These are phyloP conservation scores for Cantharis nigra DNA, from an alignment of 2,888 invertebrate species.

Conservation along the genomic window DNA sequence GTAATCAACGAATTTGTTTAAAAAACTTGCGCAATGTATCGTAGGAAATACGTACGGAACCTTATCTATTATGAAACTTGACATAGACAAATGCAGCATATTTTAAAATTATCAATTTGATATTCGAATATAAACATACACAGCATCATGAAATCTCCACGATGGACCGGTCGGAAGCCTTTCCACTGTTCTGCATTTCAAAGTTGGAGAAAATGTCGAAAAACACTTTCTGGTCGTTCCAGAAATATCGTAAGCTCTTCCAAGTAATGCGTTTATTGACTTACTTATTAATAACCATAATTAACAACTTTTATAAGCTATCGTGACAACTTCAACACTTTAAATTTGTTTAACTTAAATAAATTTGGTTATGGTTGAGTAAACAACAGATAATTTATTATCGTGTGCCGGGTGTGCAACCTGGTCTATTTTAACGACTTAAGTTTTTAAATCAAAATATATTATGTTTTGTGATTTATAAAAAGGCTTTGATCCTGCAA, in stretches of 20 bases:
- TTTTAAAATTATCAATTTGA: slow-evolving; percentile 2
- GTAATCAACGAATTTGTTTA: not conserved
- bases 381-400: not conserved
- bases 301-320: slow-evolving; percentile 32
- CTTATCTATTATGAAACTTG: slow-evolving; percentile 14
- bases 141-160: not conserved
- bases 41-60: not conserved
- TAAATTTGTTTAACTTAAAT: not conserved
- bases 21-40: not conserved
- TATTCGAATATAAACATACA: not conserved
- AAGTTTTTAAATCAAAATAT: not conserved
- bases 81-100: slow-evolving; percentile 15
- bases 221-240: slow-evolving; percentile 19
- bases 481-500: not conserved
- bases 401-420: not conserved
- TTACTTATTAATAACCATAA: slow-evolving; percentile 38
- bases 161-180: not conserved
- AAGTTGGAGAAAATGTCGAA: slow-evolving; percentile 7
- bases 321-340: slow-evolving; percentile 13
- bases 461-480: not conserved
- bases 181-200: not conserved
- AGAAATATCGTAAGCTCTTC: slow-evolving; percentile 33
- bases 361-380: not conserved
- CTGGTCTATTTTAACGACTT: not conserved
- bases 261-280: slow-evolving; percentile 38